Evolutionary conservation across 2,797 vertebrate genomes (phyloP), one percentile per base, ranked within the genome.

Genomic region (Bryconaethiops microstoma): DNA sequence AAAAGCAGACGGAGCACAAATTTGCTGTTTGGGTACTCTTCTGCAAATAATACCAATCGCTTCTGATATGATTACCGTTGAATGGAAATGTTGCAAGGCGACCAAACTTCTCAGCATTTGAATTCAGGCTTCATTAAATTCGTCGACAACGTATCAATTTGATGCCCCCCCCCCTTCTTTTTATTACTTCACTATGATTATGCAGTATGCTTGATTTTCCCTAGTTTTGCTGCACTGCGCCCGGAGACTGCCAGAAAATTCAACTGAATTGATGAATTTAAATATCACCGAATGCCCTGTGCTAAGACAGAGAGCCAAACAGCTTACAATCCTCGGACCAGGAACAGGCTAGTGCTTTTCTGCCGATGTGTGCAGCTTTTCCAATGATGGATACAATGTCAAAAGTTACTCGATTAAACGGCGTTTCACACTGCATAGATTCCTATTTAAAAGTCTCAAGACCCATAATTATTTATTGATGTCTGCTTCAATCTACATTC

Each of bases 381-480:
- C 75, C 10, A 29, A 87, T 95, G 94, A 95, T 95, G 91, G 92
- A 95, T 94, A 91, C 81, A 70, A 87, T 90, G 88, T 89, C 89
- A 93, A 87, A 91, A 93, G 90, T 93, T 92, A 90, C 92, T 93
- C 91, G 87, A 95, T 94, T 94, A 94, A 93, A 90, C 85, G 70
- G 85, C 65, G 79, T 89, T 92, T 95, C 93, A 94, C 94, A 94
- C 92, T 90, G 93, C 94, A 95, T 92, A 93, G 95, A 95, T 96
- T 96, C 95, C 96, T 95, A 95, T 96, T 98, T 97, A 96, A 97
- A 96, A 96, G 94, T 96, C 95, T 96, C 94, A 95, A 92, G 91
- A 92, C 85, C 85, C 90, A 89, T 96, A 97, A 97, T 98, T 96
- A 97, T 97, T 97, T 98, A 99, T 99, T 96, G 96, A 97, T 96